Evolutionary conservation across 2,888 invertebrate genomes (phyloP).

Genomic region (Toxonevra muliebris): DNA sequence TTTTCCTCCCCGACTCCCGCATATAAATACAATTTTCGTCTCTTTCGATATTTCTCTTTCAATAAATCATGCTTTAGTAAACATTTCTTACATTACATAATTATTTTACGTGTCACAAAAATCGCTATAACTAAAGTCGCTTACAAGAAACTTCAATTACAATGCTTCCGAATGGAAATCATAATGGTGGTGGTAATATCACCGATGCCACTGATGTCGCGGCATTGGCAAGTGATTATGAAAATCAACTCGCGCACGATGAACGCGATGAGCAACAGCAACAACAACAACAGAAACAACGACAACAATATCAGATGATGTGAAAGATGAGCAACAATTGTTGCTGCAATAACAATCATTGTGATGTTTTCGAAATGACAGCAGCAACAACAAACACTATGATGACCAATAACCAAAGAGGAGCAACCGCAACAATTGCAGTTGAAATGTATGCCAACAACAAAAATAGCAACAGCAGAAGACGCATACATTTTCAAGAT

Average conservation of each 20-base stretch:
- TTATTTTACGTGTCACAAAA: too few relatives aligned
- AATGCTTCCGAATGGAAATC: slow-evolving; percentile 47
- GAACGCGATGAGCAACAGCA: slow-evolving; percentile 30
- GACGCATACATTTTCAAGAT: too few relatives aligned
- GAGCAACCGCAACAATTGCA: too few relatives aligned
- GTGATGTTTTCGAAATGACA: too few relatives aligned
- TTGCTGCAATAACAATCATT: too few relatives aligned
- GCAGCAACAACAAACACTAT: too few relatives aligned
- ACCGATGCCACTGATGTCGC: slow-evolving; percentile 37
- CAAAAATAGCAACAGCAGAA: background rate
- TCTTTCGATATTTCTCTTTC: too few relatives aligned
- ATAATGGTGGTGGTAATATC: slow-evolving; percentile 32
- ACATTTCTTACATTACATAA: too few relatives aligned
- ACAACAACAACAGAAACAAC: slow-evolving; percentile 6
- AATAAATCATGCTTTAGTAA: too few relatives aligned
- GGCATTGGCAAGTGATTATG: slow-evolving; percentile 39
- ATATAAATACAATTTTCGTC: too few relatives aligned
- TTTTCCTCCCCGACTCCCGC: too few relatives aligned
- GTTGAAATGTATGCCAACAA: background rate
- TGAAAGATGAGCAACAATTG: slow-evolving; percentile 18
- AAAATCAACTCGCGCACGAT: slow-evolving; percentile 35
- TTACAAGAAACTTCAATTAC: slow-evolving; percentile 56
- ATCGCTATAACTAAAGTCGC: slow-evolving; percentile 41
- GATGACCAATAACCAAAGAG: too few relatives aligned
- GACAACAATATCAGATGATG: slow-evolving; percentile 16